Conservation (phyloP, 2,797 vertebrate genomes). For the Sebastes steindachneri region DNA sequence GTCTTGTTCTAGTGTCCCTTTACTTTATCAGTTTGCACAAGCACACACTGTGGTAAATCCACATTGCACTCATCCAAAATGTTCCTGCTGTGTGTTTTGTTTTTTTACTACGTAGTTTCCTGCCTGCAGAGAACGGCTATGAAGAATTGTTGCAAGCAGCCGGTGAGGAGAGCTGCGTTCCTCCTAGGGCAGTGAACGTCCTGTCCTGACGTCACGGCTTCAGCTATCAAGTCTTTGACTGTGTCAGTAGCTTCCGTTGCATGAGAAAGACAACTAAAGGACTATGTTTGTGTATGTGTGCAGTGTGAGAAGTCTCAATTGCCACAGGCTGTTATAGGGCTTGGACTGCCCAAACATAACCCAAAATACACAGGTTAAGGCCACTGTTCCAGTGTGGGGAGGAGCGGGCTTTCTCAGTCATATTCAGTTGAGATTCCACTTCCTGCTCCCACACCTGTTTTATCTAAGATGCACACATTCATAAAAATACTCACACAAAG, state of each 20-base stretch:
- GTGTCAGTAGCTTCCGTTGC: slow-evolving; percentile 32
- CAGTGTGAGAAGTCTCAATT: slow-evolving; percentile 21
- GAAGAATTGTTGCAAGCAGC: slow-evolving; percentile 21
- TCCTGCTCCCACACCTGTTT: slow-evolving; percentile 46
- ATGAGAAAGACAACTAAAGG: slow-evolving; percentile 24
- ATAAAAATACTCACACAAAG: slow-evolving; percentile 48
- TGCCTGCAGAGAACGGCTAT: slow-evolving; percentile 26
- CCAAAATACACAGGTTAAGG: slow-evolving; percentile 69
- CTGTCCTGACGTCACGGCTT: slow-evolving; percentile 35
- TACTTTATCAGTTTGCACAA: slow-evolving; percentile 52
- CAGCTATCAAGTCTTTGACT: slow-evolving; percentile 19
- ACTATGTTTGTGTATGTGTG: slow-evolving; percentile 14
- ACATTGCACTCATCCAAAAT: slow-evolving; percentile 44
- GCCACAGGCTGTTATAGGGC: slow-evolving; percentile 46
- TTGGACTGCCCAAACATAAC: slow-evolving; percentile 20
- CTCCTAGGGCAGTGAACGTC: slow-evolving; percentile 27
- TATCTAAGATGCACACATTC: slow-evolving; percentile 51
- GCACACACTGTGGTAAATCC: slow-evolving; percentile 33
- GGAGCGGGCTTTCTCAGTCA: slow-evolving; percentile 3
- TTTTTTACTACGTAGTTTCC: slow-evolving; percentile 3
- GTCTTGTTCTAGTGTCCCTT: slow-evolving; percentile 50
- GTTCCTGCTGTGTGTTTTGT: slow-evolving; percentile 24
- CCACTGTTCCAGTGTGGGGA: slow-evolving; percentile 54
- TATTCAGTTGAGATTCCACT: slow-evolving; percentile 8
- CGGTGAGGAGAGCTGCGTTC: slow-evolving; percentile 19